Percentiles rank a stretch among this genome's conserved stretches.
Conservation (phyloP, 2,113 vertebrate genomes). For the Silurus meridionalis region DNA sequence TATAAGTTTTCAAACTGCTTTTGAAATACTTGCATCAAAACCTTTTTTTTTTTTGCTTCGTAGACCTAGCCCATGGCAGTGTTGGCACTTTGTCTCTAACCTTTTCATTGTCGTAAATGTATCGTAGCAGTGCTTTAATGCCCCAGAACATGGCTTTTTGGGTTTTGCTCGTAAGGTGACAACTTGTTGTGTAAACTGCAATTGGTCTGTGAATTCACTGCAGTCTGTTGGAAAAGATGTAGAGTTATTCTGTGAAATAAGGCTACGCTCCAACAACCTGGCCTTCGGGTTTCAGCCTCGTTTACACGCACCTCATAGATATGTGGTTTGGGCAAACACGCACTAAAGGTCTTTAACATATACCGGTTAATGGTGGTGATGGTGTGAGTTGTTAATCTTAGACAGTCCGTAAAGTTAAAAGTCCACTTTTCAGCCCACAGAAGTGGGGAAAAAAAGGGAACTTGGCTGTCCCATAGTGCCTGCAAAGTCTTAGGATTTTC, state of each 20-base stretch:
- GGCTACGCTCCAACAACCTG: constrained; percentile 38
- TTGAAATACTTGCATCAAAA: too few species aligned
- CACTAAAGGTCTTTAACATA: neutral
- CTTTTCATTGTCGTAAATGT: neutral
- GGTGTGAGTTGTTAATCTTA: neutral
- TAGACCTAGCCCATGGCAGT: neutral
- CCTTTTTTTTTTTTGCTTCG: neutral
- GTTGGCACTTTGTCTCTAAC: neutral
- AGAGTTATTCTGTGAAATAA: constrained; percentile 50
- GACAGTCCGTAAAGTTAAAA: neutral
- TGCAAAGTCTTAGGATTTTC: neutral
- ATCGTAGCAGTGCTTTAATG: neutral
- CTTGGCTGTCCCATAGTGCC: neutral
- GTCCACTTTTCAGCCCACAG: neutral
- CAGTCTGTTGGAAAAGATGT: constrained; percentile 57
- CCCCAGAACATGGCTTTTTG: constrained; percentile 35
- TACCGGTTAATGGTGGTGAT: neutral
- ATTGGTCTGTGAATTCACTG: constrained; percentile 56
- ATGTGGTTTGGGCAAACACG: neutral
- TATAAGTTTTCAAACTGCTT: neutral
- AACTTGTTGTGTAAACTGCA: constrained; percentile 63
- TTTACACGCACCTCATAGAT: neutral
- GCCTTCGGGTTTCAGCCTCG: neutral
- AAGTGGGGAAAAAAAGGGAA: neutral
- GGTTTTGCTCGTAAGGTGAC: constrained; percentile 50